Evolutionary conservation across 2,797 vertebrate species (phyloP), one percentile per base, ranked within the genome.

Genomic region (Anableps anableps): DNA sequence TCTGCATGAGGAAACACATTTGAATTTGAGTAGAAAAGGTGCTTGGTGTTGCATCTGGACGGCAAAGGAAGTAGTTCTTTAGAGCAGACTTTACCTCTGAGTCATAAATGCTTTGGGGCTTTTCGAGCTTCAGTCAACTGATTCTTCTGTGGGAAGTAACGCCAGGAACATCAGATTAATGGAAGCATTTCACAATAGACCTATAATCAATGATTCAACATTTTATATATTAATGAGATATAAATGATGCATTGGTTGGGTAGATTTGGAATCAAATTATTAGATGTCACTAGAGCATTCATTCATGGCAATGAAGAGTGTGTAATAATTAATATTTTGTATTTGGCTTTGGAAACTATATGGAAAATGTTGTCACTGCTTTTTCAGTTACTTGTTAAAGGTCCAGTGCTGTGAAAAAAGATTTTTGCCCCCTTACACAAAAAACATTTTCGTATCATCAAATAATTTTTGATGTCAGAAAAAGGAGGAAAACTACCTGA

Each of bases 1-100:
- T 94, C 93, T 94, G 95, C 95, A 92, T 94, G 95, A 95, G 91
- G 92, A 94, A 95, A 93, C 94, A 93, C 94, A 94, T 96, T 95
- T 95, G 90, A 93, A 95, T 95, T 92, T 91, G 86, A 26, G 81
- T 71, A 83, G 91, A 90, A 89, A 91, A 89, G 89, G 90, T 88
- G 84, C 86, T 87, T 80, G 85, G 87, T 85, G 87, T 83, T 55
- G 83, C 86, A 85, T 86, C 84, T 85, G 89, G 80, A 87, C 68
- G 82, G 72, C 55, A 76, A 86, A 76, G 79, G 70, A 88, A 86
- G 91, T 66, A 85, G 85, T 93, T 91, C 88, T 88, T 77, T 77
- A 78, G 86, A 92, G 81, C 76, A 64, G 87, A 91, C 91, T 90
- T 80, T 90, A 93, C 88, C 85, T 91, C 87, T 51, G 80, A 88